phyloP scores from a whole-genome alignment of 2,113 vertebrate genomes.

The Perca flavescens region DNA sequence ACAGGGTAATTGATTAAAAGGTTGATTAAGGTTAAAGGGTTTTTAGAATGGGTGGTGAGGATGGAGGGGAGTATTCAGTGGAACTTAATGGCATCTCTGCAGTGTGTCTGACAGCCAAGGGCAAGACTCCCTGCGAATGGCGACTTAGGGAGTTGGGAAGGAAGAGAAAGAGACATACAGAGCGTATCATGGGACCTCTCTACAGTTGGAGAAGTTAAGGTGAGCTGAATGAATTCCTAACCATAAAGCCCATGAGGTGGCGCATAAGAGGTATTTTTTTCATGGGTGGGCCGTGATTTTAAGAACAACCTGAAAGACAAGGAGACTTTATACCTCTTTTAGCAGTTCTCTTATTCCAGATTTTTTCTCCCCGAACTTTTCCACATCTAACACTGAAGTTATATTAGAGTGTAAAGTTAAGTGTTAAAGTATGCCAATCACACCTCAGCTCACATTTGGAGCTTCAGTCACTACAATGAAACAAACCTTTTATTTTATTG shows the following conservation, averaged over 20 bases:
- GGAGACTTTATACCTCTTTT: no score
- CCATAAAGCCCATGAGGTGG: neutral
- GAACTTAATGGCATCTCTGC: constrained; percentile 56
- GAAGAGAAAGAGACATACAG: neutral
- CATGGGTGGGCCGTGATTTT: no score
- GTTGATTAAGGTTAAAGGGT: constrained; percentile 78
- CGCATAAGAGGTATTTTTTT: no score
- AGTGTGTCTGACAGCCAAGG: constrained; percentile 66
- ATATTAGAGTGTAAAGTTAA: no score
- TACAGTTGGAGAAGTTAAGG: neutral
- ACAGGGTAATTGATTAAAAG: constrained; percentile 76
- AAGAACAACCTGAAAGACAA: no score
- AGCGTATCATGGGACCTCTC: neutral
- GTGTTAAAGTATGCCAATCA: no score
- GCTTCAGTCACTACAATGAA: no score
- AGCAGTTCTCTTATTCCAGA: no score
- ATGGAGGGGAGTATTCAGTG: constrained; percentile 40
- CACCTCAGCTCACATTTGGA: no score
- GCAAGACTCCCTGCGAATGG: constrained; percentile 16
- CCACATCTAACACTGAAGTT: no score
- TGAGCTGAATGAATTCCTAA: neutral
- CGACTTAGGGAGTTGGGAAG: neutral
- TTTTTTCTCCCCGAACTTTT: no score
- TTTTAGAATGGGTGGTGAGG: constrained; percentile 51
- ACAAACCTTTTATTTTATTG: no score